phyloP scores from a whole-genome alignment of 2,113 vertebrate genomes.

The Lethenteron camtschaticum region DNA sequence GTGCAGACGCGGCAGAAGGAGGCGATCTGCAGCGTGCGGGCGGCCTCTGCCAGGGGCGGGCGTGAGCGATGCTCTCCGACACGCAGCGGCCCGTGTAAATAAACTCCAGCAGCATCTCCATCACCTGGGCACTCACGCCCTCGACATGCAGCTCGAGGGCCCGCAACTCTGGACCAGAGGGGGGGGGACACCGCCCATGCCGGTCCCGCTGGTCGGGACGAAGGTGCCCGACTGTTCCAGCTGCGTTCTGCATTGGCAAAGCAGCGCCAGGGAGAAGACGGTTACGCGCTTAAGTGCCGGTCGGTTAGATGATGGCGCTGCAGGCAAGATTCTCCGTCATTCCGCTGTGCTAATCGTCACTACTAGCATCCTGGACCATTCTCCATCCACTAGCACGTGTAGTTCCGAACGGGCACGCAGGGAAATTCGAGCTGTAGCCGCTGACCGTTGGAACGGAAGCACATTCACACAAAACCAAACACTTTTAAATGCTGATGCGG shows the following conservation, averaged over 20 bases:
- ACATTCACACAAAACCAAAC: too few relatives aligned
- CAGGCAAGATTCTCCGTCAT: neutral
- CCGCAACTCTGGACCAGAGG: conserved; percentile 2
- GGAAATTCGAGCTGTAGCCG: too few relatives aligned
- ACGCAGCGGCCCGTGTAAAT: conserved; percentile 55
- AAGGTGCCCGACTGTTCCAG: neutral
- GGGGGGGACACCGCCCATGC: neutral
- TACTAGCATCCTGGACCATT: too few relatives aligned
- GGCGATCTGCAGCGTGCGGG: conserved; percentile 98
- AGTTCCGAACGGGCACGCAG: too few relatives aligned
- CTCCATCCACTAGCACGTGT: too few relatives aligned
- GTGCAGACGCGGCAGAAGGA: conserved; percentile 98
- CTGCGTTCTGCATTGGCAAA: neutral
- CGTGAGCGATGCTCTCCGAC: conserved; percentile 80
- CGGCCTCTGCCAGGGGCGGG: conserved; percentile 87
- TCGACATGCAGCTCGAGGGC: conserved; percentile 70
- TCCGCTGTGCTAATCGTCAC: too few relatives aligned
- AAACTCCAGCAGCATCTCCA: conserved; percentile 87
- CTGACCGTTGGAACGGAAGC: too few relatives aligned
- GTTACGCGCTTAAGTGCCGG: neutral
- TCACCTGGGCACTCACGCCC: conserved; percentile 65
- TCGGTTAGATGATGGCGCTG: neutral
- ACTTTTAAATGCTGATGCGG: too few relatives aligned
- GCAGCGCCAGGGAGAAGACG: neutral
- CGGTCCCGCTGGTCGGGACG: neutral